Evolutionary conservation across 2,797 vertebrate genomes (phyloP), one percentile per base, ranked within the genome.

Genomic region (Hapalemur alaotrensis): DNA sequence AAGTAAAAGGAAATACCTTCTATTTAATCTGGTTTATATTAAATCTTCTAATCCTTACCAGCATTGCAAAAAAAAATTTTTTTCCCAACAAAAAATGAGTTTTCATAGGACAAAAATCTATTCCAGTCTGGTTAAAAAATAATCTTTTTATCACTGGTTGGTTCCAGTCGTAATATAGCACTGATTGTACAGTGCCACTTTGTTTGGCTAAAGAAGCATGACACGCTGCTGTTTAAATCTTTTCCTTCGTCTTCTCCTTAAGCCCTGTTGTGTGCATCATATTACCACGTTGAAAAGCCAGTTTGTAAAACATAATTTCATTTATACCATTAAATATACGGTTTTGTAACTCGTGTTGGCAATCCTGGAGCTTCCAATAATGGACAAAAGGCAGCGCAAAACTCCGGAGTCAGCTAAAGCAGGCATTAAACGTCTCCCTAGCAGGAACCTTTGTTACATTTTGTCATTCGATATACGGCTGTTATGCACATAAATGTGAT

Each of bases 391-490:
- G 95, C 81, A 84, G 85, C 70, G 89, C 83, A 90, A 88, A 97
- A 96, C 89, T 59, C 78, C 28, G 7, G 80, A 89, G 61, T 78
- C 82, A 82, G 61, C 30, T 81, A 59, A 94, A 78, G 35, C 15
- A 89, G 92, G 88, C 5, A 1, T 93, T 95, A 85, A 95, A 83
- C 14, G 2, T 95, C 92, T 93, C 75, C 93, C 97, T 30, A 59
- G 94, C 73, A 70, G 90, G 89, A 65, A 20, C 48, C 83, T 94
- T 97, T 97, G 95, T 96, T 98, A 57, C 63, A 30, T 67, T 91
- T 93, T 96, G 98, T 89, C 95, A 98, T 98, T 95, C 14, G 96
- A 98, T 98, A 80, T 41, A n/a, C 2, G 41, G 46, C 95, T 82
- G n/a, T 54, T 93, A 43, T 43, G 89, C 93, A 72, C 87, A 86